Conservation (phyloP, 2,888 invertebrate species). For the Achlya flavicornis region DNA sequence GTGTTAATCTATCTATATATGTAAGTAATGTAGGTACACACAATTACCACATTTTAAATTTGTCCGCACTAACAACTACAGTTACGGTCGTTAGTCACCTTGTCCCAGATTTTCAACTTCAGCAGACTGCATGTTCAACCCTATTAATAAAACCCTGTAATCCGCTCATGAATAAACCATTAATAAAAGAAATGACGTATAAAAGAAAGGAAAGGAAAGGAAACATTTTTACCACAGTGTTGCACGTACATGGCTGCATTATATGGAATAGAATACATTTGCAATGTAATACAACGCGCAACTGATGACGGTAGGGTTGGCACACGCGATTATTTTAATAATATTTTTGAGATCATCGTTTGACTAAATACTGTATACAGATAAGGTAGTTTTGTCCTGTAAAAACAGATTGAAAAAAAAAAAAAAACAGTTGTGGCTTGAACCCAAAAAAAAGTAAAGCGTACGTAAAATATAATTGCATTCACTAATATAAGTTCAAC, state of each 20-base stretch:
- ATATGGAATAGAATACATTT: neutral
- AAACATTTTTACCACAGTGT: constrained; percentile 1
- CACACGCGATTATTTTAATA: neutral
- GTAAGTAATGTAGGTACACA: no score
- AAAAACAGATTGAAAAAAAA: no score
- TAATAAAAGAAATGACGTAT: constrained; percentile 3
- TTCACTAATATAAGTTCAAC: no score
- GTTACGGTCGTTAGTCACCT: neutral
- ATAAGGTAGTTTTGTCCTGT: no score
- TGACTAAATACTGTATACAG: no score
- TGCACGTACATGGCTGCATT: constrained; percentile 5
- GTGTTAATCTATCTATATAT: no score
- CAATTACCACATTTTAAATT: no score
- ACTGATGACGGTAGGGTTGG: neutral
- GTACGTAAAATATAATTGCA: no score
- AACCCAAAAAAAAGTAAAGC: no score
- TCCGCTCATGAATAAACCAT: neutral
- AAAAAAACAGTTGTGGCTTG: no score
- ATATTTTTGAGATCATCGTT: no score
- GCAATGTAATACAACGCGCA: neutral
- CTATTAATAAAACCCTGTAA: neutral
- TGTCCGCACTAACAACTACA: neutral
- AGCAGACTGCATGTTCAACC: neutral
- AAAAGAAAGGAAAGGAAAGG: constrained; percentile 2
- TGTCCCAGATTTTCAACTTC: neutral